Evolutionary conservation across 30 jellyfish, hydroid and myxozoan species (phyloP).

Genomic region (Sanderia malayensis): DNA sequence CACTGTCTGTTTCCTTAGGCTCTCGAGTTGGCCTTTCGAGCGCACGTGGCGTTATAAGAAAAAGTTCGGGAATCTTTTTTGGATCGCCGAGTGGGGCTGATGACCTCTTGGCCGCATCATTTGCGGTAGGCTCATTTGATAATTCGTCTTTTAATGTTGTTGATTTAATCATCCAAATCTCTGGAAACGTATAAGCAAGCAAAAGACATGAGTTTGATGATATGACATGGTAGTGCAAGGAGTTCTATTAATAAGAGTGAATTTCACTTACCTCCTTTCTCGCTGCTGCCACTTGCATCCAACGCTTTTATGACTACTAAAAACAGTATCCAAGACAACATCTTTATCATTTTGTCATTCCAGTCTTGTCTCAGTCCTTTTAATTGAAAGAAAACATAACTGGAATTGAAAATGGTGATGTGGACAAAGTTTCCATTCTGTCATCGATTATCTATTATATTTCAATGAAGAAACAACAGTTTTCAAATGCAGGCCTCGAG

Average conservation of each 20-base stretch:
- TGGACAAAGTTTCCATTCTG: no score
- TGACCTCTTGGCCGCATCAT: neutral
- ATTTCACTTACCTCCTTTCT: neutral
- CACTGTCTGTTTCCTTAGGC: neutral
- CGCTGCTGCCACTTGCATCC: neutral
- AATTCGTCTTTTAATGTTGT: slow-evolving; percentile 28
- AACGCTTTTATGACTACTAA: no score
- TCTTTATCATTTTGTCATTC: neutral
- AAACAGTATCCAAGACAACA: neutral
- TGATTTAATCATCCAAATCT: slow-evolving; percentile 52
- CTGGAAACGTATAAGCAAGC: no score
- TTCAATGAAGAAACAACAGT: no score
- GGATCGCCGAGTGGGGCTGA: neutral
- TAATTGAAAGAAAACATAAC: no score
- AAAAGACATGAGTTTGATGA: no score
- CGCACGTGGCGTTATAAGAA: neutral
- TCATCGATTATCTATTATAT: no score
- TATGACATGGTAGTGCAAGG: no score
- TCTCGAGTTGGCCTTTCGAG: slow-evolving; percentile 5
- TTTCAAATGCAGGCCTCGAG: no score
- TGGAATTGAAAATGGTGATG: no score
- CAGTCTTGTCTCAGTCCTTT: neutral
- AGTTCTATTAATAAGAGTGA: no score
- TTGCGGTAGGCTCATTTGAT: neutral
- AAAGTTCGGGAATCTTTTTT: neutral